Conservation (phyloP, 2,113 vertebrate species). For the Callopanchax toddi region DNA sequence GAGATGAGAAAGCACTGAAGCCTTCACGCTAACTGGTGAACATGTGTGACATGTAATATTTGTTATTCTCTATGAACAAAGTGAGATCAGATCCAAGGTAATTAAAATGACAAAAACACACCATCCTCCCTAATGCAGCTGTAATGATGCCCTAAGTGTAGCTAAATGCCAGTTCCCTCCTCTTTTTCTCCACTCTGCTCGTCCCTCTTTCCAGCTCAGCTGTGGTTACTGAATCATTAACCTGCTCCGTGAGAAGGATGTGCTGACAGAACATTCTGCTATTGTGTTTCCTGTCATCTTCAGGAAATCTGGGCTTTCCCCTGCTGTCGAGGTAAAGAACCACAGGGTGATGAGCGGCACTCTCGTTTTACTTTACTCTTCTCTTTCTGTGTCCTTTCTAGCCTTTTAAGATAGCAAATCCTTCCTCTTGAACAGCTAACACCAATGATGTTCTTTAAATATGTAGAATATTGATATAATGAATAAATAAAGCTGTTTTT, state of each 20-base stretch:
- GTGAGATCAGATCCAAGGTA: constrained; percentile 72
- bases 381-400: constrained; percentile 24
- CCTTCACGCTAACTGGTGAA: constrained; percentile 52
- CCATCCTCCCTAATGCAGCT: constrained; percentile 66
- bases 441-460: constrained; percentile 3
- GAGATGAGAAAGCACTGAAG: neutral
- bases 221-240: constrained; percentile 76
- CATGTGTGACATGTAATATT: constrained; percentile 64
- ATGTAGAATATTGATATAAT: neutral
- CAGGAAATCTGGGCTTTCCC: constrained; percentile 78
- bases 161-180: constrained; percentile 56
- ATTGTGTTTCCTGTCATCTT: constrained; percentile 79
- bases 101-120: constrained; percentile 79
- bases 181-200: constrained; percentile 55
- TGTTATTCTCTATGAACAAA: constrained; percentile 70
- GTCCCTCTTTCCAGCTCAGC: constrained; percentile 64
- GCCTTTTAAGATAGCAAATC: neutral
- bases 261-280: constrained; percentile 77
- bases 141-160: constrained; percentile 67
- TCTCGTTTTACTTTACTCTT: constrained; percentile 33
- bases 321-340: constrained; percentile 73
- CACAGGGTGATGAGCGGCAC: constrained; percentile 59
- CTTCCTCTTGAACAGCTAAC: neutral
- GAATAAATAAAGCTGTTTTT: neutral
- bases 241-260: constrained; percentile 69